phyloP scores from a whole-genome alignment of 2,797 vertebrate genomes.

The Pseudomugil tenellus region DNA sequence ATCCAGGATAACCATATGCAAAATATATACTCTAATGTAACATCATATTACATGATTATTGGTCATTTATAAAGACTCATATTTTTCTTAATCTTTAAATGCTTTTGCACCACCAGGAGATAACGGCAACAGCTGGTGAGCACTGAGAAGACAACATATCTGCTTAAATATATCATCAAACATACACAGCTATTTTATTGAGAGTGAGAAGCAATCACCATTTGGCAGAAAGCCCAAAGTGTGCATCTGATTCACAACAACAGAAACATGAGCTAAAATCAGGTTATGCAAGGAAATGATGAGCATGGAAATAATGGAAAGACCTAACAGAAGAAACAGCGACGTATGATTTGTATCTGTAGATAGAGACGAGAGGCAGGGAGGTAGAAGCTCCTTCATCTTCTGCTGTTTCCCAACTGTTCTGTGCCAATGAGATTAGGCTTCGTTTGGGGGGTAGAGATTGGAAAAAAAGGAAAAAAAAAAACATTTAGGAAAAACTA shows the following conservation, averaged over 20 bases:
- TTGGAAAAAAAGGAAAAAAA: constrained; percentile 17
- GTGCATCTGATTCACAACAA: constrained; percentile 8
- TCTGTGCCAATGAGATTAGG: constrained; percentile 51
- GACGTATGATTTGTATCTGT: constrained; percentile 62
- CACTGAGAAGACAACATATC: constrained; percentile 26
- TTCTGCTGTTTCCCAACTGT: constrained; percentile 33
- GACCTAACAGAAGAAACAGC: constrained; percentile 48
- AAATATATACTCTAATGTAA: background rate
- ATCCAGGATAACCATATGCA: too few species aligned
- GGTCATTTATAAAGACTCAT: background rate
- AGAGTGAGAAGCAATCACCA: constrained; percentile 50
- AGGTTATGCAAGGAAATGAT: constrained; percentile 42
- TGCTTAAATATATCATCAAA: constrained; percentile 4
- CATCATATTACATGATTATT: background rate
- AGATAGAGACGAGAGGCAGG: constrained; percentile 19
- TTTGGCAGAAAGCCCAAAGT: constrained; percentile 27
- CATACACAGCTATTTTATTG: constrained; percentile 36
- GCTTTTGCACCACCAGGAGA: constrained; percentile 6
- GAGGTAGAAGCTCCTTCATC: constrained; percentile 43
- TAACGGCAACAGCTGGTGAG: constrained; percentile 49
- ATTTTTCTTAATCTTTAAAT: too few species aligned
- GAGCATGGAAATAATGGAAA: constrained; percentile 59
- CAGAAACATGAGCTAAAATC: constrained; percentile 44
- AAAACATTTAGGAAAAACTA: constrained; percentile 2
- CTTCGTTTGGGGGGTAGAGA: constrained; percentile 23